phyloP scores from a whole-genome alignment of 2,113 vertebrate species.

The Dissostichus mawsoni region DNA sequence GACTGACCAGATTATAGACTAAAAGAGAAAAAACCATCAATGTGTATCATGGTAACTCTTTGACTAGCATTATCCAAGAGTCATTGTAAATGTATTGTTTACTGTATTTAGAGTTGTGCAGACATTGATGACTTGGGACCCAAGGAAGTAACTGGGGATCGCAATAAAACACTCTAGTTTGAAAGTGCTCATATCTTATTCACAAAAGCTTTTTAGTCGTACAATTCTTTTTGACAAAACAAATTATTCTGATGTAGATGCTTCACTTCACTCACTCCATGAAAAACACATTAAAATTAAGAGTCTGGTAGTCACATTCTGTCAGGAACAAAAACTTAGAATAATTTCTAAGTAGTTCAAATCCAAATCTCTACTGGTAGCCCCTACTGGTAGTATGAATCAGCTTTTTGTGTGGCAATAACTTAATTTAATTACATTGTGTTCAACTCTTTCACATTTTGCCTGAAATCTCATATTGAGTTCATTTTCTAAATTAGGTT shows the following conservation, averaged over 20 bases:
- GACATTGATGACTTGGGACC: not conserved
- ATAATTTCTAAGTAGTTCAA: constrained; percentile 11
- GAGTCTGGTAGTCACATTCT: not conserved
- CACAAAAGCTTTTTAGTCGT: too few species aligned
- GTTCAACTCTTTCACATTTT: not conserved
- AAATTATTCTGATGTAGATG: too few species aligned
- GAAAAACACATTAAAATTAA: not conserved
- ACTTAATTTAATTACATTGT: not conserved
- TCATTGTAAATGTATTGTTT: not conserved
- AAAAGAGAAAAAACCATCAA: not conserved
- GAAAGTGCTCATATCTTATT: too few species aligned
- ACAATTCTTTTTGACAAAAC: too few species aligned
- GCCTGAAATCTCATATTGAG: too few species aligned
- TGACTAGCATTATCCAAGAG: too few species aligned
- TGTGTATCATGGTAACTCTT: not conserved
- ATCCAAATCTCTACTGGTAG: not conserved
- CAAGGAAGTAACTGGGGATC: not conserved
- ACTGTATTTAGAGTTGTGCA: not conserved
- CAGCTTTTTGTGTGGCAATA: not conserved
- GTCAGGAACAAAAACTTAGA: constrained; percentile 12
- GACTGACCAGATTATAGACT: not conserved
- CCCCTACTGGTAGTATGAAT: not conserved
- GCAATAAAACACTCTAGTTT: not conserved
- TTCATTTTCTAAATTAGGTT: not conserved
- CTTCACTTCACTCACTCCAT: too few species aligned